Evolutionary conservation across 2,888 invertebrate genomes (phyloP).

Genomic region (Agonopterix subpropinquella): DNA sequence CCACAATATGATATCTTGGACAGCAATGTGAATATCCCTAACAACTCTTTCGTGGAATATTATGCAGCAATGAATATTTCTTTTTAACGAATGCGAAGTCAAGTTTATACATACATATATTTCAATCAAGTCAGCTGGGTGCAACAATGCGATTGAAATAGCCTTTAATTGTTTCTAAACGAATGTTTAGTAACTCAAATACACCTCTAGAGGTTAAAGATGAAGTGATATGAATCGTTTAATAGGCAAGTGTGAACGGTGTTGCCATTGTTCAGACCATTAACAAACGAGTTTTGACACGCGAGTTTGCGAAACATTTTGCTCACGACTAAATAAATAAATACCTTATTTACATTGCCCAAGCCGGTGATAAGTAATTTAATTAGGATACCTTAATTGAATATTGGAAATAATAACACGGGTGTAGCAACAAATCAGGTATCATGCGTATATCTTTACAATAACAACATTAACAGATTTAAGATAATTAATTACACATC

Average conservation of each 20-base stretch:
- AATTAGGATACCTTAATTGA: constrained; percentile 60
- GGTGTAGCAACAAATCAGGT: constrained; percentile 12
- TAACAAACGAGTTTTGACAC: constrained; percentile 68
- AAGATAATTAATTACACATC: too few relatives aligned
- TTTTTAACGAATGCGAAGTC: too few relatives aligned
- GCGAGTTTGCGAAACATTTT: constrained; percentile 62
- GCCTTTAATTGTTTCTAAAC: constrained; percentile 14
- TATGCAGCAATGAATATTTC: too few relatives aligned
- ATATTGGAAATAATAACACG: constrained; percentile 49
- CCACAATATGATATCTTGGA: too few relatives aligned
- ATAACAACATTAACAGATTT: too few relatives aligned
- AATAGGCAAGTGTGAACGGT: constrained; percentile 66
- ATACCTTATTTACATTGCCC: constrained; percentile 53
- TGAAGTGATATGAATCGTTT: constrained; percentile 62
- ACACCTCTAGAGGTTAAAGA: constrained; percentile 39
- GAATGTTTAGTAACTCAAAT: constrained; percentile 36
- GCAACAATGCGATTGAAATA: background rate
- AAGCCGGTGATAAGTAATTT: constrained; percentile 58
- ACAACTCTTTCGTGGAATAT: too few relatives aligned
- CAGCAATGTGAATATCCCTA: too few relatives aligned
- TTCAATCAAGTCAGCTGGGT: background rate
- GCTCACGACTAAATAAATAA: constrained; percentile 64
- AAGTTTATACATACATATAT: background rate
- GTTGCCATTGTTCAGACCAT: constrained; percentile 54
- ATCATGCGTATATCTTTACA: background rate